Conservation (phyloP, 1,140 invertebrate species). For the Adelges cooleyi region DNA sequence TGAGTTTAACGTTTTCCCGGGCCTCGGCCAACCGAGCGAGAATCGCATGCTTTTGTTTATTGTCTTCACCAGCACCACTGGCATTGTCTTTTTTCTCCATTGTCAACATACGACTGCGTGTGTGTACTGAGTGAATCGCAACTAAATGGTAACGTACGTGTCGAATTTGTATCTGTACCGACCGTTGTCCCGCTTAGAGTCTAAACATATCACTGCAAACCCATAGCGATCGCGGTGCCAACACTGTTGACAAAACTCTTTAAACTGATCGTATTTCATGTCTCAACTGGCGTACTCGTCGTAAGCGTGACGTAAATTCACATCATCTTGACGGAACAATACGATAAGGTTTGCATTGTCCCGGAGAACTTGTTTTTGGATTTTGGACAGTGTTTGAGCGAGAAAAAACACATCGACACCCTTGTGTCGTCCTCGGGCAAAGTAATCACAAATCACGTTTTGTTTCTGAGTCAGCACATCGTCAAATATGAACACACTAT, state of each 20-base stretch:
- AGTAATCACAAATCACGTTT: slow-evolving; percentile 37
- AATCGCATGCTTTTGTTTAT: neutral
- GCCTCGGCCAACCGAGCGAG: neutral
- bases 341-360: slow-evolving; percentile 39
- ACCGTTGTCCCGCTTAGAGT: neutral
- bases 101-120: too few species aligned
- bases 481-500: slow-evolving; percentile 39
- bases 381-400: slow-evolving; percentile 38
- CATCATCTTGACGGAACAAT: slow-evolving; percentile 38
- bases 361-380: slow-evolving; percentile 38
- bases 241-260: slow-evolving; percentile 30
- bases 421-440: slow-evolving; percentile 38
- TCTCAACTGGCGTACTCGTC: slow-evolving; percentile 37
- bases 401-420: slow-evolving; percentile 37
- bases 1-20: neutral
- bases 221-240: slow-evolving; percentile 11
- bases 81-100: too few species aligned
- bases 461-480: slow-evolving; percentile 39
- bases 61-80: neutral
- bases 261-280: slow-evolving; percentile 34
- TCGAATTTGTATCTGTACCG: neutral
- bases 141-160: neutral
- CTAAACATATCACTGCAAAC: neutral
- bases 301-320: slow-evolving; percentile 39
- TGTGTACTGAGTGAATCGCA: too few species aligned